Percentiles rank a stretch among this genome's conserved stretches.
Evolutionary conservation across 2,888 invertebrate species (phyloP).

Genomic region (Drosophila planitibia): DNA sequence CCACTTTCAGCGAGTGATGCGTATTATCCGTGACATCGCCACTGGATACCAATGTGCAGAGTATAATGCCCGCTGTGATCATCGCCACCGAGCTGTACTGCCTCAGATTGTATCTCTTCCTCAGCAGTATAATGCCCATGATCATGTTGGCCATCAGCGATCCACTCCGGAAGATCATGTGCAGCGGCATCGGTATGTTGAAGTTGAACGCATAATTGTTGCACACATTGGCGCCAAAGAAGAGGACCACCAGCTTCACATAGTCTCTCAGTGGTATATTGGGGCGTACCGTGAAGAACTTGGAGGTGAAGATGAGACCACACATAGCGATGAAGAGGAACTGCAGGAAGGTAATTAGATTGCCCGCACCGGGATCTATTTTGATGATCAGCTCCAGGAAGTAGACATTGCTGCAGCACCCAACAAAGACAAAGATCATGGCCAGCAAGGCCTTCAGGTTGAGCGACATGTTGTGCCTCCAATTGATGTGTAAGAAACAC

Average conservation of each 20-base stretch:
- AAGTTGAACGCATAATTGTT: conserved; percentile 98
- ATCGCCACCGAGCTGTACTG: conserved; percentile 96
- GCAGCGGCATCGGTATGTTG: conserved; percentile 98
- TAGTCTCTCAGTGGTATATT: conserved; percentile 93
- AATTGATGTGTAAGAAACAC: not conserved
- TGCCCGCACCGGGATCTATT: conserved; percentile 96
- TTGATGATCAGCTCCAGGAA: conserved; percentile 95
- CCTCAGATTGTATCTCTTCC: conserved; percentile 91
- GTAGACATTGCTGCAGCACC: conserved; percentile 95
- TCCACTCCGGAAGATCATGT: conserved; percentile 99
- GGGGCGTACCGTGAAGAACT: conserved; percentile 92
- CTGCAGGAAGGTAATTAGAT: conserved; percentile 97
- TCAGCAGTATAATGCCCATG: conserved; percentile 96
- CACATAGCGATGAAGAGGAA: conserved; percentile 95
- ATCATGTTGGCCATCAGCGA: conserved; percentile 98
- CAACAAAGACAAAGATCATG: conserved; percentile 91
- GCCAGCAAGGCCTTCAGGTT: conserved; percentile 88
- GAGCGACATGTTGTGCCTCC: conserved; percentile 55
- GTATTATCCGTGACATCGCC: conserved; percentile 88
- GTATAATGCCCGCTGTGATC: conserved; percentile 95
- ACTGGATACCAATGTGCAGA: conserved; percentile 95
- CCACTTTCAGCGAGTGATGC: conserved; percentile 86
- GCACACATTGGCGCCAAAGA: conserved; percentile 95
- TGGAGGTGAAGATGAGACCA: conserved; percentile 93
- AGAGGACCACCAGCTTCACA: conserved; percentile 92